These are phyloP conservation scores for Eudyptes chrysolophus DNA, from an alignment of 2,113 vertebrate genomes.

Conservation along the genomic window DNA sequence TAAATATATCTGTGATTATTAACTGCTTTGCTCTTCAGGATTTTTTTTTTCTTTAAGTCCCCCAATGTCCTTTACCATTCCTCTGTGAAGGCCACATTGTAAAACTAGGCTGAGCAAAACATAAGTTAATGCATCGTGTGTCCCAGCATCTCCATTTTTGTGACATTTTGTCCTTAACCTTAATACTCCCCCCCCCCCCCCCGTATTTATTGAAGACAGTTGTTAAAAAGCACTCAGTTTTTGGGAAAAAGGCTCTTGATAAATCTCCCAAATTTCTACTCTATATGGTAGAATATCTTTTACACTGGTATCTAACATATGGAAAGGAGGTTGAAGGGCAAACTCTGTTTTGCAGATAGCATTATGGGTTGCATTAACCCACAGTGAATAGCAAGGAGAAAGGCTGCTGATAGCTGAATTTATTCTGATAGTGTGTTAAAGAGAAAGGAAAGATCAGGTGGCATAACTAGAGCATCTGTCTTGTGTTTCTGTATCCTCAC, in stretches of 20 bases:
- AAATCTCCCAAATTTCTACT: not conserved
- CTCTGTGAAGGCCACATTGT: not conserved
- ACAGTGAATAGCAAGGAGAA: not conserved
- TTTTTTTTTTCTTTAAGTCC: not conserved
- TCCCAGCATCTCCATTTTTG: not conserved
- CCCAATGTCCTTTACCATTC: not conserved
- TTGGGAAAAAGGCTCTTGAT: not conserved
- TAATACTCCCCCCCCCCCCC: rapidly evolving
- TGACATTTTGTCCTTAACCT: not conserved
- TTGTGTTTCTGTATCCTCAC: not conserved
- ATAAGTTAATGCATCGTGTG: not conserved
- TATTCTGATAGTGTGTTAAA: not conserved
- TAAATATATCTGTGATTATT: not conserved
- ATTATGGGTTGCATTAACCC: not conserved
- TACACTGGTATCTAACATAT: not conserved
- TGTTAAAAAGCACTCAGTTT: not conserved
- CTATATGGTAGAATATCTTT: not conserved
- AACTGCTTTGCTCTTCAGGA: not conserved
- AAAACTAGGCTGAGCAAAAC: not conserved
- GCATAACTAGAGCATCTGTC: not conserved
- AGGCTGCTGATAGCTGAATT: not conserved
- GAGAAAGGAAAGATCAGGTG: not conserved
- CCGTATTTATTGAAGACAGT: not conserved
- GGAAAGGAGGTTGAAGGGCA: not conserved
- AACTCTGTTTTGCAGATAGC: not conserved